These are phyloP conservation scores for Parauchenoglanis ngamensis DNA, from an alignment of 2,797 vertebrate species.

Conservation along the genomic window DNA sequence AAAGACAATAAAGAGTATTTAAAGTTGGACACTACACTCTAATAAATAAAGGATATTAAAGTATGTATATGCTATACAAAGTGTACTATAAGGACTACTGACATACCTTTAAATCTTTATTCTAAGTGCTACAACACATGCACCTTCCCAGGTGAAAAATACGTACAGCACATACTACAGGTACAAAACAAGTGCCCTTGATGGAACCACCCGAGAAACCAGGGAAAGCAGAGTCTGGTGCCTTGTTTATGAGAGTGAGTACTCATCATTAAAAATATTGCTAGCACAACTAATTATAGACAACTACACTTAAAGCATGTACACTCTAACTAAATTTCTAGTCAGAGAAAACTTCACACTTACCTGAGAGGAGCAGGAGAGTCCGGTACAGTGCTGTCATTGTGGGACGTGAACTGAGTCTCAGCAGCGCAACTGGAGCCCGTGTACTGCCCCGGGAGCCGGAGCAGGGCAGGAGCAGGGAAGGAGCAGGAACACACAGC, in stretches of 20 bases:
- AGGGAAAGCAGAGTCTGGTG: background rate
- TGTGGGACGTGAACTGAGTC: slow-evolving; percentile 51
- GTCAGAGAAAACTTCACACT: slow-evolving; percentile 43
- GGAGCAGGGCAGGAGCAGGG: background rate
- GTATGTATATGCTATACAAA: background rate
- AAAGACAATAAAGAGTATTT: too few species aligned
- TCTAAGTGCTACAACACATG: background rate
- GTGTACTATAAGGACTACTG: background rate
- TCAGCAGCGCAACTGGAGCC: slow-evolving; percentile 50
- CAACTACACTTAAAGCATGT: too few species aligned
- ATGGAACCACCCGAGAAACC: background rate
- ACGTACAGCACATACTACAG: background rate
- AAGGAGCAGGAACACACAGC: slow-evolving; percentile 22
- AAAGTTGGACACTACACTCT: background rate
- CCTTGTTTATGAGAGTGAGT: background rate
- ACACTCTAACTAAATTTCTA: background rate
- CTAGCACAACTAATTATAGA: background rate
- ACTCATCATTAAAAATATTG: background rate
- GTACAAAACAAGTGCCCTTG: background rate
- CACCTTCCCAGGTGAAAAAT: background rate
- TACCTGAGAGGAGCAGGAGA: slow-evolving; percentile 74
- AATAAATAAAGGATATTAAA: background rate
- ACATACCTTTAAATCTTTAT: background rate
- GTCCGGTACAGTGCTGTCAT: slow-evolving; percentile 67
- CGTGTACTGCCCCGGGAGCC: slow-evolving; percentile 46